These are phyloP conservation scores for Myotis daubentonii DNA, from an alignment of 2,797 vertebrate genomes.

Conservation along the genomic window DNA sequence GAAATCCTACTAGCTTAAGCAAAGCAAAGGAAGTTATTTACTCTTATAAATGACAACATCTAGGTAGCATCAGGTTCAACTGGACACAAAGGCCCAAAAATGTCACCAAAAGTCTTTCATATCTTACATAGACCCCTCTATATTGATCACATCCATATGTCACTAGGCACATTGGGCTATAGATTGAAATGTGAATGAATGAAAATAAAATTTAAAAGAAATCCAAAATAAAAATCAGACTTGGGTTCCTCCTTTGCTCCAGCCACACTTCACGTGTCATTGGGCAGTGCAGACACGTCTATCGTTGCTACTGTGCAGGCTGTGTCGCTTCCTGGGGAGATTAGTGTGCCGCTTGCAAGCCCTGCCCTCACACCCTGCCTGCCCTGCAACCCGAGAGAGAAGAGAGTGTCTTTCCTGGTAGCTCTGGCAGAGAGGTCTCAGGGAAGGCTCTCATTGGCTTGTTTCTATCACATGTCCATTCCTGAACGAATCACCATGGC, in stretches of 20 bases:
- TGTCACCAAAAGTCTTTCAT: not conserved
- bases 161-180: not conserved
- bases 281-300: not conserved
- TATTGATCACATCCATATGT: not conserved
- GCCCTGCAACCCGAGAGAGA: not conserved
- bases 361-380: not conserved
- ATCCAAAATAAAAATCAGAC: not conserved
- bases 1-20: not conserved
- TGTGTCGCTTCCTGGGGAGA: not conserved
- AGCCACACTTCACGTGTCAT: not conserved
- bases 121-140: not conserved
- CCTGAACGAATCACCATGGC: not conserved
- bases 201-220: constrained; percentile 39
- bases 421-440: not conserved
- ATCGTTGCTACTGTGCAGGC: accelerated
- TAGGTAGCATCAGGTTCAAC: not conserved
- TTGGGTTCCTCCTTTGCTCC: not conserved
- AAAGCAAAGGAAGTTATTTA: not conserved
- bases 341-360: accelerated
- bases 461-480: not conserved
- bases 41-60: not conserved
- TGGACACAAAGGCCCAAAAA: not conserved
- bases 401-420: not conserved
- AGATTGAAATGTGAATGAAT: not conserved
- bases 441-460: constrained; percentile 29